Conservation (phyloP, 2,113 vertebrate species). For the Corapipo altera region DNA sequence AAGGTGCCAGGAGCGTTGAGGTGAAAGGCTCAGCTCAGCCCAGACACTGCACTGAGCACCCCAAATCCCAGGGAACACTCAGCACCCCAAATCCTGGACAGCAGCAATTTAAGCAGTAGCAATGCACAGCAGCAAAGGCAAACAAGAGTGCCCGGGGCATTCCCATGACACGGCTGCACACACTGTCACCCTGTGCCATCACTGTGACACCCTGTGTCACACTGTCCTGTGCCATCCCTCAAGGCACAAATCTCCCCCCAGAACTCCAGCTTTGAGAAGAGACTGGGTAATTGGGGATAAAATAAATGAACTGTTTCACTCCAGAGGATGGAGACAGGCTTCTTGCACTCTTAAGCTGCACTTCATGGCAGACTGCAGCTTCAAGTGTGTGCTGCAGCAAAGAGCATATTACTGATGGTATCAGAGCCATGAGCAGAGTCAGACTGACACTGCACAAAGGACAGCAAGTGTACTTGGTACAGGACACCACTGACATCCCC, state of each 20-base stretch:
- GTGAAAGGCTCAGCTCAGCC: neutral
- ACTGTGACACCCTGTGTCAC: too few relatives aligned
- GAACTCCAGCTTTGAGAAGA: neutral
- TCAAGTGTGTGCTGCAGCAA: neutral
- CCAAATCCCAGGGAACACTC: neutral
- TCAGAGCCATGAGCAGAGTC: neutral
- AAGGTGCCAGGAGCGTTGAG: neutral
- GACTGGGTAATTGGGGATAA: neutral
- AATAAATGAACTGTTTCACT: neutral
- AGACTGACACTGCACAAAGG: neutral
- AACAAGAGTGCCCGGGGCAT: neutral
- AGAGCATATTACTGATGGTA: neutral
- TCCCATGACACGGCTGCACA: neutral
- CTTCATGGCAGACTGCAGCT: neutral
- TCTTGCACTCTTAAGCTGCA: neutral
- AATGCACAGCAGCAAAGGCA: neutral
- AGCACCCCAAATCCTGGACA: neutral
- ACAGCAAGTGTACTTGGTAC: fast-evolving
- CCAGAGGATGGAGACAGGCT: neutral
- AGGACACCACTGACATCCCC: neutral
- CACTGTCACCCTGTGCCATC: fast-evolving
- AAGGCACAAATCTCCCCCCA: neutral
- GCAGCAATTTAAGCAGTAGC: neutral
- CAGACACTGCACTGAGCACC: neutral
- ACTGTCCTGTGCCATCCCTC: neutral